phyloP scores from a whole-genome alignment of 2,113 vertebrate genomes.

The Bos javanicus region DNA sequence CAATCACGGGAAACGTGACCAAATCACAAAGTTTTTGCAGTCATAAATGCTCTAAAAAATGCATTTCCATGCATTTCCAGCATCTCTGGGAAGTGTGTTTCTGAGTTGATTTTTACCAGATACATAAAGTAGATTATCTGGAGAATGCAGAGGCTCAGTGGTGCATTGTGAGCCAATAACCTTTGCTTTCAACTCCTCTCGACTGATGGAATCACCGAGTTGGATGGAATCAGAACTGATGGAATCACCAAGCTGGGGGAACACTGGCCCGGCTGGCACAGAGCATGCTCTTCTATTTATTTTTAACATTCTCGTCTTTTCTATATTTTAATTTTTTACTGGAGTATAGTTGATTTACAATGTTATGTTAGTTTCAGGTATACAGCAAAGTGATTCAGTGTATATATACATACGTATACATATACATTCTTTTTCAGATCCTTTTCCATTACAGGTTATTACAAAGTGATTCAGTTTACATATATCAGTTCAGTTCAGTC shows the following conservation, averaged over 20 bases:
- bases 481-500: neutral
- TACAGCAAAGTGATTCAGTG: neutral
- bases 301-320: neutral
- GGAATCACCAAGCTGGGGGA: neutral
- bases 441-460: neutral
- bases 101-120: slow-evolving; percentile 8
- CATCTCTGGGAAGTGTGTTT: neutral
- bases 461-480: neutral
- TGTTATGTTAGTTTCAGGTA: neutral
- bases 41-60: neutral
- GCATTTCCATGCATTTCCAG: neutral
- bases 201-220: neutral
- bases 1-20: accelerated
- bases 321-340: neutral
- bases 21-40: accelerated
- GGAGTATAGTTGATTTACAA: neutral
- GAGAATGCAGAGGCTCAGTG: neutral
- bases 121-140: neutral
- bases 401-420: neutral
- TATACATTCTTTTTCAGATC: neutral
- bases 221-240: neutral
- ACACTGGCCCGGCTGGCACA: accelerated
- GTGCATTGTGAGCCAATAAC: neutral
- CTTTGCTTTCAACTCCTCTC: neutral
- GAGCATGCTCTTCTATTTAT: accelerated